These are phyloP conservation scores for Sussaba pulchella DNA, from an alignment of 2,888 invertebrate species.

Conservation along the genomic window DNA sequence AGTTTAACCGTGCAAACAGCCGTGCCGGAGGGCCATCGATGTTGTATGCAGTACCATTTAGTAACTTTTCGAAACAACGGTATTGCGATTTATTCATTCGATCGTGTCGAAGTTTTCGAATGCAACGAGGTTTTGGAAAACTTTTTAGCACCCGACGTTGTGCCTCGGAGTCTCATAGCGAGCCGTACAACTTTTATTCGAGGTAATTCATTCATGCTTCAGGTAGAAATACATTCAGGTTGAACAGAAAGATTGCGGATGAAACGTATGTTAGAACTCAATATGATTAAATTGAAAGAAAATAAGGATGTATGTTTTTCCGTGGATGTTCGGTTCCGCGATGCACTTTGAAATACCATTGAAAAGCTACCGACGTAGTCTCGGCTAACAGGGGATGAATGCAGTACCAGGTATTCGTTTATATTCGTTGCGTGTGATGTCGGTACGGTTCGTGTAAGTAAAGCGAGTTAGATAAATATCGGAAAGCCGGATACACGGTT, in stretches of 20 bases:
- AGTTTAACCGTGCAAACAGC: not conserved
- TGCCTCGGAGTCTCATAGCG: not conserved
- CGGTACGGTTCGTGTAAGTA: constrained; percentile 47
- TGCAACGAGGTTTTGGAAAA: not conserved
- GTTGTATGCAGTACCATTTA: constrained; percentile 6
- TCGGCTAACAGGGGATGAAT: not conserved
- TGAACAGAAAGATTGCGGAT: no score
- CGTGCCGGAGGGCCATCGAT: not conserved
- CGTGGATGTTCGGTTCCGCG: not conserved
- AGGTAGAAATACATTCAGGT: no score
- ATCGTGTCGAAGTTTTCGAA: not conserved
- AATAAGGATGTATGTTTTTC: not conserved
- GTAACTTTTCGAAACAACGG: not conserved
- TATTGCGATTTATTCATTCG: not conserved
- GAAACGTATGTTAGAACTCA: no score
- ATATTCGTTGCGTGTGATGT: not conserved
- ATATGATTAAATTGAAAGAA: no score
- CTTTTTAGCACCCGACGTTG: no score
- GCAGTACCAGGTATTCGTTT: constrained; percentile 15
- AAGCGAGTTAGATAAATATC: constrained; percentile 17
- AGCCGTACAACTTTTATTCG: no score
- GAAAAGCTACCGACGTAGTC: not conserved
- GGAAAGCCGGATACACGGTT: constrained; percentile 23
- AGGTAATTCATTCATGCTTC: no score
- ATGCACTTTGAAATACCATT: not conserved